phyloP scores from a whole-genome alignment of 2,113 vertebrate species.

The Lota lota region DNA sequence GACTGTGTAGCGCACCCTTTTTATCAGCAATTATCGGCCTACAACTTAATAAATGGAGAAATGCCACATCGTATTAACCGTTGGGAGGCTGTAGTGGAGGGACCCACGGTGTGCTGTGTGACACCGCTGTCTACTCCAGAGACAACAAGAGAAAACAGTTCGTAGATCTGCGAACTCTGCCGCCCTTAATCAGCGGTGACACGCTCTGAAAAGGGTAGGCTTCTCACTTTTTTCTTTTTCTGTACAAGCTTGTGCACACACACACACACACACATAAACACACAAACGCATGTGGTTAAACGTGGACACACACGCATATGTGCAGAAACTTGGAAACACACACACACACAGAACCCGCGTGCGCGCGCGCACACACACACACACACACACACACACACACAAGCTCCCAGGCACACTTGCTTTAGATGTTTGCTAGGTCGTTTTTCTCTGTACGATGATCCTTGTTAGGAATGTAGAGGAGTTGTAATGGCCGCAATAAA shows the following conservation, averaged over 20 bases:
- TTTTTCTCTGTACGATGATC: slow-evolving; percentile 57
- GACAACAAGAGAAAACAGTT: slow-evolving; percentile 38
- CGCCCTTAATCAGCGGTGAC: slow-evolving; percentile 71
- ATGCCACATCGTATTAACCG: slow-evolving; percentile 27
- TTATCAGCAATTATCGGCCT: slow-evolving; percentile 33
- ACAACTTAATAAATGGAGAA: slow-evolving; percentile 32
- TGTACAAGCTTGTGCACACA: slow-evolving; percentile 6
- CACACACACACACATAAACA: slow-evolving; percentile 31
- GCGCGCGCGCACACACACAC: slow-evolving; percentile 13
- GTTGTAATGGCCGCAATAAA: slow-evolving; percentile 62
- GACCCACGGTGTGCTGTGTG: slow-evolving; percentile 37
- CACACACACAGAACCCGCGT: slow-evolving; percentile 41
- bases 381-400: slow-evolving; percentile 18
- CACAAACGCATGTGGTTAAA: slow-evolving; percentile 36
- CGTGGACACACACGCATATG: too few species aligned
- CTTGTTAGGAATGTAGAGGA: slow-evolving; percentile 59
- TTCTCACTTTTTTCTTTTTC: slow-evolving; percentile 45
- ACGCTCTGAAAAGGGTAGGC: slow-evolving; percentile 51
- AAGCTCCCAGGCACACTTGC: slow-evolving; percentile 9
- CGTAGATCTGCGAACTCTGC: slow-evolving; percentile 63
- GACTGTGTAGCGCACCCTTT: not conserved
- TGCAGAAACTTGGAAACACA: slow-evolving; percentile 20
- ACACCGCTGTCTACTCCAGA: slow-evolving; percentile 40
- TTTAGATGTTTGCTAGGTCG: slow-evolving; percentile 46
- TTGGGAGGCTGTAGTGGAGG: slow-evolving; percentile 33